Percentiles rank a stretch among this genome's conserved stretches.
Evolutionary conservation across 2,888 invertebrate genomes (phyloP).

Genomic region (Plagiodera versicolora): DNA sequence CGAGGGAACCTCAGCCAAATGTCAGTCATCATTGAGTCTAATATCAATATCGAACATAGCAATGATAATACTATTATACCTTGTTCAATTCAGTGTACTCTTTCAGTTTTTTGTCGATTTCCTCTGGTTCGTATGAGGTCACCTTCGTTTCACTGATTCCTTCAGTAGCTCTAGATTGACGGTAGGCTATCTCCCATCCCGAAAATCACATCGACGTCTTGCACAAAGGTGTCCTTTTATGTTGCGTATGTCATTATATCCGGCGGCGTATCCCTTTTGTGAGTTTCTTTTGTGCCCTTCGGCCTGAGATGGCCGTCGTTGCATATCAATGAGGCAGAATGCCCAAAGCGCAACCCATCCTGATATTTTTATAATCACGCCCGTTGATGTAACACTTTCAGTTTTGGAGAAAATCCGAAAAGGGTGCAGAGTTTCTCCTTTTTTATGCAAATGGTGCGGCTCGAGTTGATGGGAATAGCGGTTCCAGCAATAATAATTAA

Average conservation of each 20-base stretch:
- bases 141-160: no score
- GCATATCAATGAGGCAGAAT: conserved; percentile 53
- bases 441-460: conserved; percentile 50
- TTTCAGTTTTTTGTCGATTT: no score
- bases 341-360: conserved; percentile 43
- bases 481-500: conserved; percentile 3
- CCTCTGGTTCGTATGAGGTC: no score
- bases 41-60: no score
- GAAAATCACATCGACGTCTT: conserved; percentile 48
- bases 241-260: conserved; percentile 51
- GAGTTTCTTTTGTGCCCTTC: conserved; percentile 49
- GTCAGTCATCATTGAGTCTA: no score
- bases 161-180: no score
- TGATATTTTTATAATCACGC: conserved; percentile 56
- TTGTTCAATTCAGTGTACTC: no score
- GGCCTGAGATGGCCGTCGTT: conserved; percentile 51
- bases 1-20: no score
- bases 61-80: no score
- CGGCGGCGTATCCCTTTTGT: conserved; percentile 51
- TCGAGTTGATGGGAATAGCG: conserved; percentile 25
- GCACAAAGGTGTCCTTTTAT: conserved; percentile 49
- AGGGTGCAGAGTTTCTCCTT: conserved; percentile 54
- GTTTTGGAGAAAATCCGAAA: conserved; percentile 46
- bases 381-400: conserved; percentile 49
- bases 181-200: no score